phyloP scores from a whole-genome alignment of 2,113 vertebrate genomes.

The Erythrolamprus reginae region DNA sequence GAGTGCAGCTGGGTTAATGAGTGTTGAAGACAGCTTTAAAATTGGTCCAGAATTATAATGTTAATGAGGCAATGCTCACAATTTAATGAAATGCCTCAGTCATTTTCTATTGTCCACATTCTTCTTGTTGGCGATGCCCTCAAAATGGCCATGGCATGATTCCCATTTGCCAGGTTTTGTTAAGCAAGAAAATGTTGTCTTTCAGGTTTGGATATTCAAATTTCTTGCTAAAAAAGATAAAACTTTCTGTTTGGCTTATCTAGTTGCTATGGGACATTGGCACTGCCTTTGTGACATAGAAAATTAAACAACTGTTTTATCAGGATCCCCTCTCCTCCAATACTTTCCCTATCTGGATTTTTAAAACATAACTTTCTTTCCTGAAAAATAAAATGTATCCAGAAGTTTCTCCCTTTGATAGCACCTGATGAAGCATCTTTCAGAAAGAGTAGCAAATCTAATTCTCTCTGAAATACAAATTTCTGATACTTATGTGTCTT shows the following conservation, averaged over 20 bases:
- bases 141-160: not conserved
- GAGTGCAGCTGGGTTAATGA: conserved; percentile 31
- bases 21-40: not conserved
- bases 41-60: conserved; percentile 28
- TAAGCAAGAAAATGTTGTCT: accelerated
- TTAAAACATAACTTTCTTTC: conserved; percentile 13
- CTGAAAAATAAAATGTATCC: not conserved
- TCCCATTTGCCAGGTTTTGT: not conserved
- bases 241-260: conserved; percentile 20
- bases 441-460: conserved; percentile 32
- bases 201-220: conserved; percentile 2
- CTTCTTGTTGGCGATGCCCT: not conserved
- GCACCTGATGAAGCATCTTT: conserved; percentile 48
- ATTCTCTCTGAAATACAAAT: conserved; percentile 35
- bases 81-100: conserved; percentile 22
- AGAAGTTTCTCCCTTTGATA: conserved; percentile 27
- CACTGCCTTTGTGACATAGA: conserved; percentile 20
- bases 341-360: conserved; percentile 8
- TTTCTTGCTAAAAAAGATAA: not conserved
- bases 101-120: not conserved
- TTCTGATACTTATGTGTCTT: conserved; percentile 28
- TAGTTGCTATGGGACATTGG: conserved; percentile 26
- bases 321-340: not conserved
- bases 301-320: conserved; percentile 33
- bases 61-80: conserved; percentile 23